A percentile compares a stretch with the other conserved stretches of the same genome.
Conservation (phyloP, 2,113 vertebrate genomes). For the Scytalopus superciliaris region DNA sequence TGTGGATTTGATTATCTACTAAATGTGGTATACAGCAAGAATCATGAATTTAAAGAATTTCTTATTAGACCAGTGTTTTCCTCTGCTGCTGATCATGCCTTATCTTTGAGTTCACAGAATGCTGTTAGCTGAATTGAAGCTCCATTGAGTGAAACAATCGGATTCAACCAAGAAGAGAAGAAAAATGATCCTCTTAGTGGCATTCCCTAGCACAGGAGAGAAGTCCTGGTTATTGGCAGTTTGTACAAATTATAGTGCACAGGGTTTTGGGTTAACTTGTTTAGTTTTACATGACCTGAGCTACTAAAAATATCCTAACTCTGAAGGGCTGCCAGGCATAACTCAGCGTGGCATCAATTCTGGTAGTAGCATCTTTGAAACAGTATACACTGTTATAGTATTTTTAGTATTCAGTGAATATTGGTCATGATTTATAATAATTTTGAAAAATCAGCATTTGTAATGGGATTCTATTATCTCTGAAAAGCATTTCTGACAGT, state of each 20-base stretch:
- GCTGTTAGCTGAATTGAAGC: constrained; percentile 24
- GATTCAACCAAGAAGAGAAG: constrained; percentile 36
- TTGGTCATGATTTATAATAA: constrained; percentile 21
- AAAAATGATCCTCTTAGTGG: constrained; percentile 40
- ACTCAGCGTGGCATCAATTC: constrained; percentile 14
- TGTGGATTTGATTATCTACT: not conserved
- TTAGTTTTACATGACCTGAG: constrained; percentile 42
- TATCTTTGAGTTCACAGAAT: constrained; percentile 14
- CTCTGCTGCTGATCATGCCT: not conserved
- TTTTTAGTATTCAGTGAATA: constrained; percentile 33
- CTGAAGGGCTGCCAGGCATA: constrained; percentile 12
- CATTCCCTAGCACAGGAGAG: not conserved
- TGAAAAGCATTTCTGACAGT: constrained; percentile 35
- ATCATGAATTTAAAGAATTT: not conserved
- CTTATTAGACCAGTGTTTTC: not conserved
- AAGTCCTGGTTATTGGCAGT: constrained; percentile 33
- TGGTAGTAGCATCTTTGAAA: not conserved
- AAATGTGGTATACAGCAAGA: not conserved
- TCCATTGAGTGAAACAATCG: constrained; percentile 44
- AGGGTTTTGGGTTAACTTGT: constrained; percentile 32
- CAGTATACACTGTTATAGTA: not conserved
- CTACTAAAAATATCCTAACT: constrained; percentile 36
- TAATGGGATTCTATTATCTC: constrained; percentile 54
- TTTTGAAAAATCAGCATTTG: constrained; percentile 47
- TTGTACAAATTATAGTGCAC: constrained; percentile 19